A percentile compares a stretch with the other conserved stretches of the same genome.
phyloP scores from a whole-genome alignment of 2,888 invertebrate species.

The Xestia sexstrigata region DNA sequence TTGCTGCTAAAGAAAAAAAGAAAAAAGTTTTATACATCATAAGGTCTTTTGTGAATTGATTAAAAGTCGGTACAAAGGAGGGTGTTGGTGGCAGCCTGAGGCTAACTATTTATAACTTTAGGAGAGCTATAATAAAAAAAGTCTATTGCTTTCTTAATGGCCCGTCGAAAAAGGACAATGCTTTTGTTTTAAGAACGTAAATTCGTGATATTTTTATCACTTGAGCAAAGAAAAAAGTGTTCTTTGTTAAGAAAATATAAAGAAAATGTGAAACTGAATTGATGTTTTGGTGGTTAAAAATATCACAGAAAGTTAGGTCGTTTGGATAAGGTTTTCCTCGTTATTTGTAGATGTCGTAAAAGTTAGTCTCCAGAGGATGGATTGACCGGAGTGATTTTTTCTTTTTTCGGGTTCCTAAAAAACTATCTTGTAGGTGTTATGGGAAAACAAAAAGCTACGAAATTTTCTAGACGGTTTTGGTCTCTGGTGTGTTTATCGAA shows the following conservation, averaged over 20 bases:
- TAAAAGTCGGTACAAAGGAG: constrained; percentile 51
- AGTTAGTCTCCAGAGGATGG: background rate
- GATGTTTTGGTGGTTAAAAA: background rate
- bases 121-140: constrained; percentile 43
- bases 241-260: background rate
- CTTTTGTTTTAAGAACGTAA: constrained; percentile 29
- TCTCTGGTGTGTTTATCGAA: background rate
- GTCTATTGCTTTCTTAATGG: constrained; percentile 35
- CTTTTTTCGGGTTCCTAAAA: background rate
- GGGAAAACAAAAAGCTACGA: background rate
- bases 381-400: background rate
- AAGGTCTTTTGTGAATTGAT: constrained; percentile 52
- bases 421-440: background rate
- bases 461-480: background rate
- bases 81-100: constrained; percentile 26
- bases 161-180: background rate
- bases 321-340: background rate
- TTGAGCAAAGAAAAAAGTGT: background rate
- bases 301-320: background rate
- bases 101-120: constrained; percentile 49
- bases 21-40: constrained; percentile 10
- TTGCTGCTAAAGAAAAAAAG: background rate
- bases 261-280: background rate
- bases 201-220: constrained; percentile 9
- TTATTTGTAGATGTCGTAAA: constrained; percentile 7